These are phyloP conservation scores for Dendrocincla fuliginosa DNA, from an alignment of 2,797 vertebrate genomes.

Conservation along the genomic window DNA sequence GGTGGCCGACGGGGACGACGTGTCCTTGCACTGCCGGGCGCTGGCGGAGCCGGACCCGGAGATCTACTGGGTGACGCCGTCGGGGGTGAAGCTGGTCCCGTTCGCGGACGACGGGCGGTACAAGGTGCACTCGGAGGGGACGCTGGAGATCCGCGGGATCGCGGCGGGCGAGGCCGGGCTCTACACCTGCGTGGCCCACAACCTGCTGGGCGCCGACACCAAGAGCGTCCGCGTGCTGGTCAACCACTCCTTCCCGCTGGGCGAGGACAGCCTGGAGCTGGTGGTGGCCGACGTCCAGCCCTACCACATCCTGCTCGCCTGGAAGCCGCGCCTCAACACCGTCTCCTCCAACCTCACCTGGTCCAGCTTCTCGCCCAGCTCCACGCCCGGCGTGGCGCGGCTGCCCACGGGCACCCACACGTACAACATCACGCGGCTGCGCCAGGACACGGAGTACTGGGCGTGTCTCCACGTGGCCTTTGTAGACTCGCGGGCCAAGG, in stretches of 20 bases:
- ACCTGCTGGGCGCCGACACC: slow-evolving; percentile 91
- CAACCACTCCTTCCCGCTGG: slow-evolving; percentile 66
- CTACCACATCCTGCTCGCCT: slow-evolving; percentile 85
- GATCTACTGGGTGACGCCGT: slow-evolving; percentile 94
- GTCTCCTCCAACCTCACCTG: slow-evolving; percentile 89
- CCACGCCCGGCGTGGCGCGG: slow-evolving; percentile 75
- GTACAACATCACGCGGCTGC: slow-evolving; percentile 92
- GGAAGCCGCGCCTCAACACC: slow-evolving; percentile 85
- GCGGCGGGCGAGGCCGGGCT: slow-evolving; percentile 83
- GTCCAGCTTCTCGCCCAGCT: slow-evolving; percentile 74
- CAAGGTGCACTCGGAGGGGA: slow-evolving; percentile 87
- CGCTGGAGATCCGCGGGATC: slow-evolving; percentile 86
- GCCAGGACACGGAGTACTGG: slow-evolving; percentile 86
- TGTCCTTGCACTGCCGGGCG: slow-evolving; percentile 90
- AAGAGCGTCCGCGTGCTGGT: slow-evolving; percentile 85
- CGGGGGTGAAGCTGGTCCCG: slow-evolving; percentile 80
- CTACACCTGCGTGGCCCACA: slow-evolving; percentile 96
- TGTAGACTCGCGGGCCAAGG: slow-evolving; percentile 74
- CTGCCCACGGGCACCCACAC: slow-evolving; percentile 86
- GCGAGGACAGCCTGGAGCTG: slow-evolving; percentile 63
- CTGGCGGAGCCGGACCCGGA: slow-evolving; percentile 91
- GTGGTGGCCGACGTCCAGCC: slow-evolving; percentile 81
- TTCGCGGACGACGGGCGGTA: slow-evolving; percentile 70
- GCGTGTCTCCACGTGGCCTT: slow-evolving; percentile 86
- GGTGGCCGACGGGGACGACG: slow-evolving; percentile 72